Evolutionary conservation across 2,888 invertebrate genomes (phyloP).

Genomic region (Callimorpha dominula): DNA sequence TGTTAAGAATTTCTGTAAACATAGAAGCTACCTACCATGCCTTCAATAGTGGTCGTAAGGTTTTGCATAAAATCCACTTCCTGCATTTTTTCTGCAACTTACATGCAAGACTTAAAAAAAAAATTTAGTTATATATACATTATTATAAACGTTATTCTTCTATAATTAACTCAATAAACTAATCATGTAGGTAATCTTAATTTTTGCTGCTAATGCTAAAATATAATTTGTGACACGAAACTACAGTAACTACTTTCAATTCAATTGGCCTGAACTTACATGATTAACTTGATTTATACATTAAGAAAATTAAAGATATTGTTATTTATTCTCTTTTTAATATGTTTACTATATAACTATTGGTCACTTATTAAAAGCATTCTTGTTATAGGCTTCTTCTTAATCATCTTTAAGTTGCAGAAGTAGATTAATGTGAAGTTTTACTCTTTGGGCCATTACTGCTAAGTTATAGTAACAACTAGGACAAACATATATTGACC

Average conservation of each 20-base stretch:
- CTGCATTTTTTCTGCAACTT: not conserved
- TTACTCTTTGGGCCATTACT: not conserved
- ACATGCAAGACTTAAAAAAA: not conserved
- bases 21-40: not conserved
- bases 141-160: not conserved
- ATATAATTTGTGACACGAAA: not conserved
- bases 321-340: not conserved
- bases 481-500: not conserved
- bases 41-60: too few species aligned
- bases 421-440: not conserved
- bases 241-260: not conserved
- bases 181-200: not conserved
- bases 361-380: too few species aligned
- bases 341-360: not conserved
- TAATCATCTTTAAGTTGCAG: not conserved
- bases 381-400: not conserved
- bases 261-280: not conserved
- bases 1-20: too few species aligned
- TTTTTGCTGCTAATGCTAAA: not conserved
- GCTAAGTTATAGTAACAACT: not conserved
- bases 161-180: not conserved
- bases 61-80: not conserved
- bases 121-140: not conserved
- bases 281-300: not conserved
- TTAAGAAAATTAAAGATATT: not conserved